phyloP scores from a whole-genome alignment of 2,797 vertebrate species.

The Caiman crocodilus region DNA sequence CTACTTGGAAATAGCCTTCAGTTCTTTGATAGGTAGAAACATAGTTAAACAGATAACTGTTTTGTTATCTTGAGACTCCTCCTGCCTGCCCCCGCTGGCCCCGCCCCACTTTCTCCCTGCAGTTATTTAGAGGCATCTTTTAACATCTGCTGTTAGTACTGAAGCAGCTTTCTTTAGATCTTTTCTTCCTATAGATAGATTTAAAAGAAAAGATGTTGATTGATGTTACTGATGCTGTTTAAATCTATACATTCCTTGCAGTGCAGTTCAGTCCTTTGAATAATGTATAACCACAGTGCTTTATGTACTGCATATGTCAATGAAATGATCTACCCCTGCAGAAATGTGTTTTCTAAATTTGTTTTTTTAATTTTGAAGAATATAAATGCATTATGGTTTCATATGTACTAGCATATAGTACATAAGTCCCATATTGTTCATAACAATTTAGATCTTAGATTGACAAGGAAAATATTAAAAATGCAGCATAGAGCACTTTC shows the following conservation, averaged over 20 bases:
- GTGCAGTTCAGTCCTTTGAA: constrained; percentile 15
- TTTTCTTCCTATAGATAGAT: not conserved
- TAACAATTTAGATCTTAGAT: constrained; percentile 58
- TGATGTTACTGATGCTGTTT: constrained; percentile 12
- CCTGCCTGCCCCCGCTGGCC: not conserved
- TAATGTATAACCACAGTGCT: constrained; percentile 32
- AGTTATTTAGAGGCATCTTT: not conserved
- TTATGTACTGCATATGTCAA: constrained; percentile 36
- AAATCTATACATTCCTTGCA: constrained; percentile 9
- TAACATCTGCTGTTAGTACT: not conserved
- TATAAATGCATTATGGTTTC: constrained; percentile 36
- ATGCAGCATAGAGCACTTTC: constrained; percentile 23
- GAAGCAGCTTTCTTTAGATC: not conserved
- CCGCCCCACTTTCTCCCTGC: not conserved
- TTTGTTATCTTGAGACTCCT: not conserved
- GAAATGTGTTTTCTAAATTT: constrained; percentile 24
- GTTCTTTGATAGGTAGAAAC: not conserved
- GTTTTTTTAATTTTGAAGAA: constrained; percentile 38
- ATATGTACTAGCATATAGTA: constrained; percentile 46
- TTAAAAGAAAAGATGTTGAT: constrained; percentile 4
- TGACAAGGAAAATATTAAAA: constrained; percentile 54
- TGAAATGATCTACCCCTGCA: constrained; percentile 27
- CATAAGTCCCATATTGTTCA: constrained; percentile 26
- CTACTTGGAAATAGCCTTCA: not conserved
- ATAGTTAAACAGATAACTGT: not conserved